phyloP scores from a whole-genome alignment of 2,113 vertebrate genomes.

The Heterotilapia buettikoferi region DNA sequence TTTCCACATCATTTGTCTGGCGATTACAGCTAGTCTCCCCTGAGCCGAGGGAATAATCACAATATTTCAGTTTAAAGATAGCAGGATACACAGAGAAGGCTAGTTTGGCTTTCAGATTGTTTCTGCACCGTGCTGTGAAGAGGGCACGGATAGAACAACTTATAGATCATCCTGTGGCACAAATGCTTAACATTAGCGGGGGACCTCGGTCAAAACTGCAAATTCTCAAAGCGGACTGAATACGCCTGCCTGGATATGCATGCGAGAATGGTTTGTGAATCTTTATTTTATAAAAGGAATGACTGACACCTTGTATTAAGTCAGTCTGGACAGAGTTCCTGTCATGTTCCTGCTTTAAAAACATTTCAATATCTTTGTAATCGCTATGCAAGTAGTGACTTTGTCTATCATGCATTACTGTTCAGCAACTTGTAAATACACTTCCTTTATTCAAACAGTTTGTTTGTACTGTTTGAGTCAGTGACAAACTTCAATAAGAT shows the following conservation, averaged over 20 bases:
- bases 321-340: background rate
- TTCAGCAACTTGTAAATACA: background rate
- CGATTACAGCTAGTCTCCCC: slow-evolving; percentile 56
- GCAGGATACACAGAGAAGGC: background rate
- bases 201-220: background rate
- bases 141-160: slow-evolving; percentile 13
- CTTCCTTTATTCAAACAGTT: background rate
- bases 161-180: slow-evolving; percentile 38
- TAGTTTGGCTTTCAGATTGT: slow-evolving; percentile 32
- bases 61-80: slow-evolving; percentile 66
- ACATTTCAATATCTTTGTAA: background rate
- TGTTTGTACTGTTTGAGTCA: background rate
- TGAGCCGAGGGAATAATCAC: slow-evolving; percentile 62
- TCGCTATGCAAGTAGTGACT: background rate
- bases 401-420: background rate
- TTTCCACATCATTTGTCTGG: slow-evolving; percentile 69
- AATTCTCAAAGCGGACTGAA: background rate
- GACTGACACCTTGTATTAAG: background rate
- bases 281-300: background rate
- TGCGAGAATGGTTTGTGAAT: background rate
- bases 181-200: slow-evolving; percentile 12
- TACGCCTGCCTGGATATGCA: background rate
- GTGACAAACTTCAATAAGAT: background rate
- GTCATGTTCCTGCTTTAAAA: background rate
- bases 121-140: slow-evolving; percentile 31